Conservation (phyloP, 2,888 invertebrate genomes). For the Napeogenes inachia region DNA sequence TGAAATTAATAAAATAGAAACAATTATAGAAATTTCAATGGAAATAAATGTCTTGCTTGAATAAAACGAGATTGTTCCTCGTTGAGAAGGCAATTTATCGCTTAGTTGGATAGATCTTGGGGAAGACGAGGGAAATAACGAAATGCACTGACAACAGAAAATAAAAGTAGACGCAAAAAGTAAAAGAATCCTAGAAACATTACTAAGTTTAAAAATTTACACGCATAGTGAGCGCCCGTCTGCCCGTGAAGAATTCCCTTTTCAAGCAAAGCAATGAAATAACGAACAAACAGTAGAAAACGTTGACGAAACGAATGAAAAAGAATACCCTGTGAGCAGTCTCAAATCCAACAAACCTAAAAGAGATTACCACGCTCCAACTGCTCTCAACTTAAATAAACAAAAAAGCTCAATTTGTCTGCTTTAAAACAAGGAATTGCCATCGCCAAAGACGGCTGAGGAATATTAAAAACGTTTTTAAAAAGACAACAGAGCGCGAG, state of each 20-base stretch:
- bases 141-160: constrained; percentile 38
- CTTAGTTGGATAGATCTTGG: constrained; percentile 21
- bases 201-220: constrained; percentile 64
- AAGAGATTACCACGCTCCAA: constrained; percentile 74
- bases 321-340: constrained; percentile 52
- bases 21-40: background rate
- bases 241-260: constrained; percentile 54
- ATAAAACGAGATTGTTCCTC: background rate
- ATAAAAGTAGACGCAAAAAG: constrained; percentile 36
- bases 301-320: constrained; percentile 67
- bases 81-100: constrained; percentile 23
- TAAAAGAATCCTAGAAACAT: constrained; percentile 45
- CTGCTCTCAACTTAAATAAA: constrained; percentile 73
- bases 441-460: constrained; percentile 61
- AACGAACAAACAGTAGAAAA: constrained; percentile 60
- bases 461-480: constrained; percentile 75
- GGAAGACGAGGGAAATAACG: constrained; percentile 23
- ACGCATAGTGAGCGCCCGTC: constrained; percentile 62
- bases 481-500: constrained; percentile 59
- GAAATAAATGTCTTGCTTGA: constrained; percentile 5
- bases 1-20: too few species aligned
- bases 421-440: constrained; percentile 72
- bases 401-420: constrained; percentile 69
- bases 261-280: constrained; percentile 43
- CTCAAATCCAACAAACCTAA: constrained; percentile 72